phyloP scores from a whole-genome alignment of 2,113 vertebrate species.

The Pardalotus punctatus region DNA sequence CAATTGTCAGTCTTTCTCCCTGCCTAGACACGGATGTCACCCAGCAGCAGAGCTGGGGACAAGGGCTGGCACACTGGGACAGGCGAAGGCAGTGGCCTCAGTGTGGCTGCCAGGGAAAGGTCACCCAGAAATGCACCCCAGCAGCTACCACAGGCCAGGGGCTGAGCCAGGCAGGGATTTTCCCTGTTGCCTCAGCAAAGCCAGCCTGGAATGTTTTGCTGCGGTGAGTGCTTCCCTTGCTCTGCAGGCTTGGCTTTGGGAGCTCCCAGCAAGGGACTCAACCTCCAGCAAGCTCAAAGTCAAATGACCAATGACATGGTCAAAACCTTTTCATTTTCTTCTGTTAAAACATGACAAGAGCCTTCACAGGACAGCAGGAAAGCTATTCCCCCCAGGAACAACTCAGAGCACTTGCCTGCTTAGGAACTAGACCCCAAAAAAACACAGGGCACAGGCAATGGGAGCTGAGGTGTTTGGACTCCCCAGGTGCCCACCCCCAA shows the following conservation, averaged over 20 bases:
- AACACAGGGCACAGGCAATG: not conserved
- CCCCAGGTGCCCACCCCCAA: not conserved
- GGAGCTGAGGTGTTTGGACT: not conserved
- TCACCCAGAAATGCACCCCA: not conserved
- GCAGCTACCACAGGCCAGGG: not conserved
- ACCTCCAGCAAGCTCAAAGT: not conserved
- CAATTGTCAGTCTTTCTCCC: not conserved
- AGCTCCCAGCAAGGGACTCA: not conserved
- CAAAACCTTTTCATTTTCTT: not conserved
- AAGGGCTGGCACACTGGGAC: not conserved
- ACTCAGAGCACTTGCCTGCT: not conserved
- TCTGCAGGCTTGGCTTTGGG: not conserved
- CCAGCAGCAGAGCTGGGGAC: not conserved
- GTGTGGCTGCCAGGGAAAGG: not conserved
- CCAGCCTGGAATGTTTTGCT: not conserved
- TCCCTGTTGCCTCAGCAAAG: not conserved
- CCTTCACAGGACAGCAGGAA: not conserved
- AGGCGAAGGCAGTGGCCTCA: not conserved
- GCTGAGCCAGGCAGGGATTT: not conserved
- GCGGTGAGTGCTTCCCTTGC: rapidly evolving
- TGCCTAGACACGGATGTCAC: not conserved
- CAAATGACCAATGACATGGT: not conserved
- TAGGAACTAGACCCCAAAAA: not conserved
- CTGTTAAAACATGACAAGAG: not conserved
- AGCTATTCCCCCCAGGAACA: not conserved